Evolutionary conservation across 1,140 invertebrate species (phyloP).

Genomic region (Euura lappo): DNA sequence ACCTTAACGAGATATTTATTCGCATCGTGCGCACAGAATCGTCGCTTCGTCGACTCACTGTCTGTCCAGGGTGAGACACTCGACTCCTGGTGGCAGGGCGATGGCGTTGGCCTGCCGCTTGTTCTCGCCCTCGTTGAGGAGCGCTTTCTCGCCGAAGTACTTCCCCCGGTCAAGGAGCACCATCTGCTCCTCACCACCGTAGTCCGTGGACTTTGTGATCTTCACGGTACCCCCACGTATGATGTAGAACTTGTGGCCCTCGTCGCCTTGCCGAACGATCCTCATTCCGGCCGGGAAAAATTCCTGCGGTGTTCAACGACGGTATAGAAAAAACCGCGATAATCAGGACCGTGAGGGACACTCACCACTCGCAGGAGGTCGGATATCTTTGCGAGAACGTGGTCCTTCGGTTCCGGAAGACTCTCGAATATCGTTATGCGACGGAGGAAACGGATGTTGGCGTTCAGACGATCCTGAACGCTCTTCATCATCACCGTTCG

Average conservation of each 20-base stretch:
- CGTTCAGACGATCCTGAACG: slow-evolving; percentile 79
- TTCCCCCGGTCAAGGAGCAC: slow-evolving; percentile 74
- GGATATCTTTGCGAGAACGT: slow-evolving; percentile 80
- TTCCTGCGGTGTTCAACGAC: slow-evolving; percentile 62
- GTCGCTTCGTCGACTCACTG: slow-evolving; percentile 62
- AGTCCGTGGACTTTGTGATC: slow-evolving; percentile 70
- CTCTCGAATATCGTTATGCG: slow-evolving; percentile 85
- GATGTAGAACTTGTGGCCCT: slow-evolving; percentile 96
- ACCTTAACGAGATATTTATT: slow-evolving; percentile 37
- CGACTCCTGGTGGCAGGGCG: slow-evolving; percentile 84
- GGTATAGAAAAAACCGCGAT: background rate
- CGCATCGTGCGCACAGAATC: too few relatives aligned
- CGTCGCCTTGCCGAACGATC: slow-evolving; percentile 92
- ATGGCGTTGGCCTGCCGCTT: slow-evolving; percentile 87
- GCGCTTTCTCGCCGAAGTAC: slow-evolving; percentile 82
- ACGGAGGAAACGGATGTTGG: slow-evolving; percentile 83
- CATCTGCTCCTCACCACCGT: slow-evolving; percentile 63
- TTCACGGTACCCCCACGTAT: slow-evolving; percentile 89
- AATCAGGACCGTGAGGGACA: slow-evolving; percentile 5
- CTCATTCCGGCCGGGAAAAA: slow-evolving; percentile 84
- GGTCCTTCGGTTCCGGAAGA: slow-evolving; percentile 74
- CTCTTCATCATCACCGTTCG: slow-evolving; percentile 87
- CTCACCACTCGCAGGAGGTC: slow-evolving; percentile 87
- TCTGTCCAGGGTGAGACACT: slow-evolving; percentile 88
- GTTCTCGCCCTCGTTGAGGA: slow-evolving; percentile 72